Base-by-base conservation (phyloP, 2,113 vertebrate genomes). In the Pontoporia blainvillei region DNA sequence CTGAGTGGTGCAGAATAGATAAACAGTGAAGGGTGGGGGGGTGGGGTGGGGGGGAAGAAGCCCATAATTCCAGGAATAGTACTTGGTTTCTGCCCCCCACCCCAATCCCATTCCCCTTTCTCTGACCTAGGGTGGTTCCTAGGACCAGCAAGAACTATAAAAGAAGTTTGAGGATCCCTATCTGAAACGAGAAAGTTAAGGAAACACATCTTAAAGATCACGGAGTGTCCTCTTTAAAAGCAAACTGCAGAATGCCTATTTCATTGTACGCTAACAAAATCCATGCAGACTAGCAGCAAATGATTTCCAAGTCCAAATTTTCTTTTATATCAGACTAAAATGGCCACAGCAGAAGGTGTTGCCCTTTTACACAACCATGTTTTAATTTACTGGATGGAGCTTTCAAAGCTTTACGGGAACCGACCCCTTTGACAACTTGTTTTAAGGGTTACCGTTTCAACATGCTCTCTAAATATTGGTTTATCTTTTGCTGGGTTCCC, bases 1-100 rank as follows among this genome's bases (percentile, higher is more conserved):
- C 97, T 98, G 97, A 98, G 97, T 97, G 78, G 90, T 98, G 91
- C 76, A 82, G 96, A 98, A 98, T 17, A 25, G 81, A 86, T 95
- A 90, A 93, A 95, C 90, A 97, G 73, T 62, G 34, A 95, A 94
- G 21, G 59, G 78, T 4, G 44, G 44, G 44, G 44, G 21, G 59
- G 78, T 4, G 44, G 44, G 44, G 44, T 39, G 39, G 41, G 88
- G 9, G 41, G 44, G n/a, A 2, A 76, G 61, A 85, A 31, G 23
- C 69, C 86, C 83, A 13, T 59, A 2, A 36, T 97, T 97, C 96
- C 96, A 97, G 87, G 83, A 97, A 97, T 52, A 95, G 54, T 21
- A 46, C 52, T 95, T 7, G 1, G 7, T 89, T 95, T 97, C 91
- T 95, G 52, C 39, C 31, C 66, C 31, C 64, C 5, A 1, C 15